Base-by-base conservation (phyloP, 2,113 vertebrate genomes). In the Gavia stellata region DNA sequence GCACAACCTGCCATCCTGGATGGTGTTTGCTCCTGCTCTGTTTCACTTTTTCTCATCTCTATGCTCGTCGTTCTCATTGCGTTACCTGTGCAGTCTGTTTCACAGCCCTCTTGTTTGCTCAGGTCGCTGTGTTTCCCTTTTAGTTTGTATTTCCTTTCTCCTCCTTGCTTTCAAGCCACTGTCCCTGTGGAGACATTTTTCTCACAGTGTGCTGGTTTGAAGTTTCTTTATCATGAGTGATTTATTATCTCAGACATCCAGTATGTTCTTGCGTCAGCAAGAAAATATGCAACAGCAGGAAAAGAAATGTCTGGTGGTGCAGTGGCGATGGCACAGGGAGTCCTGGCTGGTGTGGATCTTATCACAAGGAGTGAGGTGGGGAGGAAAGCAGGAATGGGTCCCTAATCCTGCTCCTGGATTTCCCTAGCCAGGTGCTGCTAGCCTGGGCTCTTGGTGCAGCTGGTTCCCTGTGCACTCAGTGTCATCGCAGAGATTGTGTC, bases 11-110 rank as follows among this genome's bases (percentile, higher is more conserved):
- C 80, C 47, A 4, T 56, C 58, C 38, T 29, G 77, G 38, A 3
- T 52, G 81, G 36, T 18, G 44, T 15, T 70, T 77, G 12, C 11
- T 59, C n/a, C 81, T 61, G 2, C 63, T 66, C 38, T 20, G 3
- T 25, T 38, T 31, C 20, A 7, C n/a, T 58, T 78, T 31, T 38
- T 25, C 56, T 50, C 75, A 17, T 13, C 80, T 52, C 36, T 38
- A n/a, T 38, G 53, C 81, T 38, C 4, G 0, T 24, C 0, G 0
- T 34, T 85, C 47, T 47, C 16, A 0, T 33, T 3, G 0, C n/a
- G 44, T 36, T 52, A 13, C 34, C 36, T 14, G 6, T n/a, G 33
- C 31, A 56, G 40, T 2, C 36, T 50, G 6, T 50, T 82, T 75
- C 84, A n/a, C 73, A 25, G 47, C 42, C 42, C 58, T 63, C 11